Evolutionary conservation across 2,888 invertebrate genomes (phyloP).

Genomic region (Hirtodrosophila alboralis): DNA sequence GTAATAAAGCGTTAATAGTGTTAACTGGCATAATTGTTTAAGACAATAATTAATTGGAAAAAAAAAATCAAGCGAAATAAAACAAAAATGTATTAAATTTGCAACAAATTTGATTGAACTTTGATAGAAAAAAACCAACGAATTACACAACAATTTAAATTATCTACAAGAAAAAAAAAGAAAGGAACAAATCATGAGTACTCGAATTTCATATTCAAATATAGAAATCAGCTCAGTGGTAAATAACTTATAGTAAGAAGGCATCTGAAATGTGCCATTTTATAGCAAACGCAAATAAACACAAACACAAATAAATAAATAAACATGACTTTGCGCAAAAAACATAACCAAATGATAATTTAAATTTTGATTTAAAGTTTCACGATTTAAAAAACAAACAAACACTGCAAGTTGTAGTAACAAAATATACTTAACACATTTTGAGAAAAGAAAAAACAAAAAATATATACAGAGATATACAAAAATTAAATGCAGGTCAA

Average conservation of each 20-base stretch:
- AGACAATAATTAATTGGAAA: conserved; percentile 75
- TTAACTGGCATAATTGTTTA: conserved; percentile 76
- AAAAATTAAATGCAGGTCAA: conserved; percentile 31
- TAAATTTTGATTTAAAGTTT: conserved; percentile 36
- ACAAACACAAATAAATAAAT: conserved; percentile 17
- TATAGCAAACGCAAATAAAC: conserved; percentile 27
- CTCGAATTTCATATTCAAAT: conserved; percentile 23
- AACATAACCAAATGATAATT: conserved; percentile 25
- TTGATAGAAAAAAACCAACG: conserved; percentile 51
- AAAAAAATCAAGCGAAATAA: conserved; percentile 4
- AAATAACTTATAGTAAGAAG: conserved; percentile 11
- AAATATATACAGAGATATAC: conserved; percentile 14
- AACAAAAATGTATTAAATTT: conserved; percentile 11
- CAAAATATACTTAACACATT: conserved; percentile 12
- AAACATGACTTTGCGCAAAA: conserved; percentile 31
- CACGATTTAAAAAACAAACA: conserved; percentile 23
- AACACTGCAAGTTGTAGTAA: conserved; percentile 36
- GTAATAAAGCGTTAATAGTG: conserved; percentile 53
- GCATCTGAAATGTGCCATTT: conserved; percentile 36
- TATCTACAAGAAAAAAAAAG: conserved; percentile 1
- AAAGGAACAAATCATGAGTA: conserved; percentile 1
- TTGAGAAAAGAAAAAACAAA: conserved; percentile 8
- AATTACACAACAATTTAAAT: conserved; percentile 32
- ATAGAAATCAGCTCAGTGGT: conserved; percentile 26
- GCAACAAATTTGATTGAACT: conserved; percentile 25